Percentiles rank a stretch among this genome's conserved stretches.
phyloP scores from a whole-genome alignment of 2,888 invertebrate species.

The Helleia helle region DNA sequence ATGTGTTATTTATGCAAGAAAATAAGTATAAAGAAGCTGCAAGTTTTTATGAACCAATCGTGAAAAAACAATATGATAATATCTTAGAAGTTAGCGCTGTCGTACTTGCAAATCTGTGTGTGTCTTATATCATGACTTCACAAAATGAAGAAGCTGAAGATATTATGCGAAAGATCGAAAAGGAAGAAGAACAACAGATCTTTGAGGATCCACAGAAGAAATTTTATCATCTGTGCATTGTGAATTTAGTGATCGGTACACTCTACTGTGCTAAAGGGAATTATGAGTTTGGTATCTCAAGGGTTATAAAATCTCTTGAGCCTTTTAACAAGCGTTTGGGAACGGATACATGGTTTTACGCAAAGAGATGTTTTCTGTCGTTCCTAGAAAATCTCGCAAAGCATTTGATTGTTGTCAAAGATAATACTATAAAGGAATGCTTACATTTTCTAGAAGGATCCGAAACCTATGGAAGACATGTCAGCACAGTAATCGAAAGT shows the following conservation, averaged over 20 bases:
- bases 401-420: constrained; percentile 90
- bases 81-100: constrained; percentile 97
- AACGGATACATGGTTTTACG: constrained; percentile 99
- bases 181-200: constrained; percentile 94
- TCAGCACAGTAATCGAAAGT: constrained; percentile 87
- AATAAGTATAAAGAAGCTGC: constrained; percentile 98
- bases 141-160: constrained; percentile 99
- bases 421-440: constrained; percentile 90
- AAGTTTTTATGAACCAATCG: constrained; percentile 98
- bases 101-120: constrained; percentile 97
- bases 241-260: constrained; percentile 98
- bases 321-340: constrained; percentile 95
- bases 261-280: constrained; percentile 99
- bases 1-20: constrained; percentile 99
- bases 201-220: constrained; percentile 96
- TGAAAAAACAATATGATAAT: constrained; percentile 95
- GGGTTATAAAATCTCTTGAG: constrained; percentile 97
- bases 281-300: constrained; percentile 98
- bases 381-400: constrained; percentile 92
- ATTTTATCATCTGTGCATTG: constrained; percentile 96
- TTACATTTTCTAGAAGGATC: constrained; percentile 92
- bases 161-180: constrained; percentile 98
- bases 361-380: constrained; percentile 96
- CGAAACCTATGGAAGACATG: constrained; percentile 88
- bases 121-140: constrained; percentile 99